Conservation (phyloP, 1,140 invertebrate genomes). For the Drosophila pseudoobscura region DNA sequence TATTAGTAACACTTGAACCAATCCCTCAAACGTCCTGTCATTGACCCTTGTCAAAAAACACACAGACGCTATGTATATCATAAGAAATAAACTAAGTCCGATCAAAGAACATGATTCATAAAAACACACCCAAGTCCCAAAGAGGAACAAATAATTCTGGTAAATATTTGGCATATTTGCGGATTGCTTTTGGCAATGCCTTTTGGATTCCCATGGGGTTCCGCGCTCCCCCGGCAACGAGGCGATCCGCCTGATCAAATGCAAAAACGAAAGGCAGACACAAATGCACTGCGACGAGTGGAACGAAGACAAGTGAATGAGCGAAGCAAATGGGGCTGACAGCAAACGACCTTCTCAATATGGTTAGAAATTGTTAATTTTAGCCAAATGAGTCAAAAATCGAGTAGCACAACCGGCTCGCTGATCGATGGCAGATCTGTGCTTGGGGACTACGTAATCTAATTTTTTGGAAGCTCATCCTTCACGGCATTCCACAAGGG, state of each 20-base stretch:
- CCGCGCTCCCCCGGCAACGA: background rate
- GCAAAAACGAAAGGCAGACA: constrained; percentile 56
- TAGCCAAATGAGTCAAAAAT: constrained; percentile 73
- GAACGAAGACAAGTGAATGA: constrained; percentile 57
- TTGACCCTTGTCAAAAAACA: background rate
- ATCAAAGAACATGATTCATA: constrained; percentile 51
- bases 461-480: constrained; percentile 32
- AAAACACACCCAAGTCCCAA: constrained; percentile 28
- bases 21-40: too few species aligned
- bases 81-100: background rate
- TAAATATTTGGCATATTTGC: constrained; percentile 75
- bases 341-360: constrained; percentile 72
- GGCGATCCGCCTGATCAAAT: constrained; percentile 12
- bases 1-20: too few species aligned
- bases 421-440: constrained; percentile 41
- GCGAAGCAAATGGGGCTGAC: constrained; percentile 64
- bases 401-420: constrained; percentile 21
- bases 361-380: constrained; percentile 71
- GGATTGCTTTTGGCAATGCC: constrained; percentile 68
- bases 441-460: constrained; percentile 9
- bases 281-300: constrained; percentile 64
- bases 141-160: constrained; percentile 54
- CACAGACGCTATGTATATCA: background rate
- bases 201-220: constrained; percentile 43
- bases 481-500: constrained; percentile 65